phyloP scores from a whole-genome alignment of 2,888 invertebrate genomes.

The Erebia aethiops region DNA sequence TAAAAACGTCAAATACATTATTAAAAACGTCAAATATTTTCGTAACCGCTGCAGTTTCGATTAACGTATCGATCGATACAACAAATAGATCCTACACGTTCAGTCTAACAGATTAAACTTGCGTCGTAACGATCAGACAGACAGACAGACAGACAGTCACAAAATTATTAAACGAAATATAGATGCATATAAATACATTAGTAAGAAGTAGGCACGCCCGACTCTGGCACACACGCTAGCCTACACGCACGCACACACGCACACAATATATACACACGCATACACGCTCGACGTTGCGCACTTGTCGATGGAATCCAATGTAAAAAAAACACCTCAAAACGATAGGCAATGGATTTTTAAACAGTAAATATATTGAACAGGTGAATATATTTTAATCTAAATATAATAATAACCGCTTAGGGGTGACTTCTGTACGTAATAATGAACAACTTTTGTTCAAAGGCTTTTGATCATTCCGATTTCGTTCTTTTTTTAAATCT shows the following conservation, averaged over 20 bases:
- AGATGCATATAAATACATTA: conserved; percentile 71
- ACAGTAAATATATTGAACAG: too few relatives aligned
- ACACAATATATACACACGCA: conserved; percentile 50
- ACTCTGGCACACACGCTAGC: conserved; percentile 63
- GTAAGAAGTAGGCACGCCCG: conserved; percentile 67
- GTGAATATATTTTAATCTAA: too few relatives aligned
- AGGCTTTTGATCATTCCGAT: too few relatives aligned
- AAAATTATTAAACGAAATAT: conserved; percentile 56
- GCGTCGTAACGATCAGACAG: conserved; percentile 54
- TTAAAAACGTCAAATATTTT: neutral
- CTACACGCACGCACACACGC: conserved; percentile 56
- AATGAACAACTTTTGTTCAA: too few relatives aligned
- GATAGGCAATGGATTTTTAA: neutral
- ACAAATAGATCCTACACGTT: neutral
- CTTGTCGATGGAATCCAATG: conserved; percentile 13
- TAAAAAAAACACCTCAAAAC: neutral
- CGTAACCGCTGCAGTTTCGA: neutral
- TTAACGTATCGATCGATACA: neutral
- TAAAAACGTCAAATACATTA: neutral
- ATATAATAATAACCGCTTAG: too few relatives aligned
- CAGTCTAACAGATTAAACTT: conserved; percentile 4
- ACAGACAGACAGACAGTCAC: conserved; percentile 65
- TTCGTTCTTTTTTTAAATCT: too few relatives aligned
- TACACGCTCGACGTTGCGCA: conserved; percentile 39
- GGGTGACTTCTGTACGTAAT: too few relatives aligned